Evolutionary conservation across 2,797 vertebrate species (phyloP).

Genomic region (Otolemur crassicaudatus): DNA sequence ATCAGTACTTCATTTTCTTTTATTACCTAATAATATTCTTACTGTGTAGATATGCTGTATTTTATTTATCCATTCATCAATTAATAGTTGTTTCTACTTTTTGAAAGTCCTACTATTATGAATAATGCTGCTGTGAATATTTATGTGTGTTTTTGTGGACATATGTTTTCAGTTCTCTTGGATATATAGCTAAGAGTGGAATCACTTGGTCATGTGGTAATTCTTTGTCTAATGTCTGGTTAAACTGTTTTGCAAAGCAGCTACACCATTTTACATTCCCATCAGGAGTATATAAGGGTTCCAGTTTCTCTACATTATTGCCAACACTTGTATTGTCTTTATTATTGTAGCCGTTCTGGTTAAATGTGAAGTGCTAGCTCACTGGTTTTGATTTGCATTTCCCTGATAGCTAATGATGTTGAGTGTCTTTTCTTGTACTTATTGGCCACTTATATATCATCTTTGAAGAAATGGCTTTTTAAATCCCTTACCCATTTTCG

Average conservation of each 20-base stretch:
- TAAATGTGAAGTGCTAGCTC: neutral
- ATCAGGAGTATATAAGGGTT: neutral
- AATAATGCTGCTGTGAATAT: neutral
- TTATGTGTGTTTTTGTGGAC: neutral
- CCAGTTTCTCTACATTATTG: neutral
- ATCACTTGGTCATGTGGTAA: neutral
- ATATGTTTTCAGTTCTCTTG: neutral
- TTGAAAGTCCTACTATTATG: neutral
- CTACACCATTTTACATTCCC: neutral
- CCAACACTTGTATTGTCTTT: neutral
- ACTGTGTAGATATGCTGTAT: neutral
- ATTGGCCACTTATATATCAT: neutral
- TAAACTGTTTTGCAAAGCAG: neutral
- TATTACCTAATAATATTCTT: neutral
- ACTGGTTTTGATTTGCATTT: conserved; percentile 37
- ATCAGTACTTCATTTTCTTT: conserved; percentile 18
- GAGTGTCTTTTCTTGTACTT: neutral
- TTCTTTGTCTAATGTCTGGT: neutral
- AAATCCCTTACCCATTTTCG: neutral
- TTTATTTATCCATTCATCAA: neutral
- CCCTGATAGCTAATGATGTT: neutral
- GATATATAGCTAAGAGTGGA: neutral
- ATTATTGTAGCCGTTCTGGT: neutral
- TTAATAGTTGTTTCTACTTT: neutral
- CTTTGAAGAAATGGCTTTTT: conserved; percentile 15